Base-by-base conservation (phyloP, 2,797 vertebrate genomes). In the Hoplostethus mediterraneus region DNA sequence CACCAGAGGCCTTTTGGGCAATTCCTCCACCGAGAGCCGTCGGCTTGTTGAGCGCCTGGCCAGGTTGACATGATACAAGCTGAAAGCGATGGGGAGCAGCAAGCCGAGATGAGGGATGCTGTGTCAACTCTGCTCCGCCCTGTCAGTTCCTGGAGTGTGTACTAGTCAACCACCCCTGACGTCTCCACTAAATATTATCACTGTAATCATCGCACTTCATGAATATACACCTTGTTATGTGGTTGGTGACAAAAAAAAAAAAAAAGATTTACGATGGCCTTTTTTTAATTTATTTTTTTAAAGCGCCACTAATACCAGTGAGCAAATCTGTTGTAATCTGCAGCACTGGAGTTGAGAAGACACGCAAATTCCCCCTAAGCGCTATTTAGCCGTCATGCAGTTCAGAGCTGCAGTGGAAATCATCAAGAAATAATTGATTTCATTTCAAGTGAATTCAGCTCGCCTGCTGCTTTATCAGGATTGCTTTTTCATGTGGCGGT, bases 161-260 rank as follows among this genome's bases (percentile, higher is more conserved):
- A 25, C 67, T 67, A 76, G 67, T 82, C 89, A 91, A 91, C 68
- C 56, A 78, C 70, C 69, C 54, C 55, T 80, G 87, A 83, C 69
- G 10, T 82, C 76, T 77, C 60, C 75, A 88, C 76, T 84, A 88
- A 93, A 89, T 72, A 80, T 91, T 89, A 90, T 76, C 59, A 48
- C 75, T 64, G 68, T 70, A 85, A 83, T 89, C 78, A 74, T 54
- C 71, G 66, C 73, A 53, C 63, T 36, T 81, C 59, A 64, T 51
- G 54, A 53, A 48, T 36, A 61, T 40, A 56, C 42, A 53, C 54
- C 12, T 40, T 38, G 54, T 47, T n/a, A 56, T 67, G 51, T 30
- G 11, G 1, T 40, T 21, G 6, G 42, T 61, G 13, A 61, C 5
- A 14, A 47, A 28, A 61, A 61, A 17, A 28, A 61, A 61, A 17